These are phyloP conservation scores for Stomatorhinus walkeri DNA, from an alignment of 2,797 vertebrate species.

Conservation along the genomic window DNA sequence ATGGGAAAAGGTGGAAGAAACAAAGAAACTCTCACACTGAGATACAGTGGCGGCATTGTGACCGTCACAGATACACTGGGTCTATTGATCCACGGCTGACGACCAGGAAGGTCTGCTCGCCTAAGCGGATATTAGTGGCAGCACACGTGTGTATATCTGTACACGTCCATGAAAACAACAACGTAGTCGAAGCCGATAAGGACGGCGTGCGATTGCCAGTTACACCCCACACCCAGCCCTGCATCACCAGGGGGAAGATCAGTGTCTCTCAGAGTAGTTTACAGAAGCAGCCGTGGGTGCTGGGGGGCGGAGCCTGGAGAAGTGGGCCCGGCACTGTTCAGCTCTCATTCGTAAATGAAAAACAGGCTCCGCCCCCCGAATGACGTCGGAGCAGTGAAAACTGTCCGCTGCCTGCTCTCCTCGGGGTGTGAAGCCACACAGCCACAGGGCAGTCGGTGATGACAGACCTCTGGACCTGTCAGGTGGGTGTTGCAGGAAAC, in stretches of 20 bases:
- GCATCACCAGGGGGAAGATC: neutral
- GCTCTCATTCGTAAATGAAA: neutral
- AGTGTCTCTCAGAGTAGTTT: neutral
- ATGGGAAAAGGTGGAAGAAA: constrained; percentile 7
- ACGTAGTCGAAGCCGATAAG: neutral
- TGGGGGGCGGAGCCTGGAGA: neutral
- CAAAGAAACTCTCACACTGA: neutral
- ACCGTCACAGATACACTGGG: neutral
- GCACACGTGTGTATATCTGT: neutral
- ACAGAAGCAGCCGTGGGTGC: neutral
- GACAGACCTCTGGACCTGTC: neutral
- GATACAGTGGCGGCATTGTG: neutral
- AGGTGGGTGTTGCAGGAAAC: neutral
- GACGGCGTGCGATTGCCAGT: neutral
- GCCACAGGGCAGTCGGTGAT: neutral
- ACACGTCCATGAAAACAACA: constrained; percentile 21
- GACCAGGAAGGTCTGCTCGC: neutral
- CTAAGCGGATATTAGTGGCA: neutral
- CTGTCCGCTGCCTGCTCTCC: neutral
- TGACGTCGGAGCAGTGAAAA: neutral
- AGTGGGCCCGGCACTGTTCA: neutral
- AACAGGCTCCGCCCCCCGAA: neutral
- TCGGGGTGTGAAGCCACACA: neutral
- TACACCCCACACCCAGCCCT: neutral
- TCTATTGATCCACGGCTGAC: neutral